A percentile compares a stretch with the other conserved stretches of the same genome.
phyloP scores from a whole-genome alignment of 2,113 vertebrate genomes.

The Proteles cristata region DNA sequence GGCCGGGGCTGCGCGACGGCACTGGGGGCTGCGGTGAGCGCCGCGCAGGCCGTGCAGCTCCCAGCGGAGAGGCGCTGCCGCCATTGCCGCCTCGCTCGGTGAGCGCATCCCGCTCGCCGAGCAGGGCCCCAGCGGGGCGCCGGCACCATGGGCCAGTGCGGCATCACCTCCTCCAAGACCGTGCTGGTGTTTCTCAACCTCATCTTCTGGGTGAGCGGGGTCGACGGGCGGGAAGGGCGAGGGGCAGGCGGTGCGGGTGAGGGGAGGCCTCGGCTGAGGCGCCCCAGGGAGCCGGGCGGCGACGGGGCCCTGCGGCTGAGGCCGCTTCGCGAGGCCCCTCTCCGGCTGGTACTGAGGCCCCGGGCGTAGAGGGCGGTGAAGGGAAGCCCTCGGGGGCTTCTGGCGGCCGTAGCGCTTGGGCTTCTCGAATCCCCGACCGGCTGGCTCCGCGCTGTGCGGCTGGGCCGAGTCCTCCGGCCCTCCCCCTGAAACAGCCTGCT shows the following conservation, averaged over 20 bases:
- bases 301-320: background rate
- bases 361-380: background rate
- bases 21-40: background rate
- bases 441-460: background rate
- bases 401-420: background rate
- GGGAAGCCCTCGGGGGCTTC: background rate
- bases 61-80: background rate
- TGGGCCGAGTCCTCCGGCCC: no score
- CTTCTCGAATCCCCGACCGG: background rate
- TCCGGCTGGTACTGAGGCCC: rapidly evolving
- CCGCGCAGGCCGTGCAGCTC: background rate
- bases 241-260: background rate
- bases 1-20: background rate
- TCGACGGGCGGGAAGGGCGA: background rate
- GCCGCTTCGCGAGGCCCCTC: background rate
- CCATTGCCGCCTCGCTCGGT: conserved; percentile 58
- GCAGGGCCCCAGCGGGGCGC: conserved; percentile 61
- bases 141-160: conserved; percentile 91
- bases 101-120: conserved; percentile 47
- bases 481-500: background rate
- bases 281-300: background rate
- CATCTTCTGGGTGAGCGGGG: conserved; percentile 94
- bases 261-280: background rate
- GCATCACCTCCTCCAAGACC: conserved; percentile 97
- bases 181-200: conserved; percentile 98